Conservation (phyloP, 2,888 invertebrate species). For the Aproaerema taeniolella region DNA sequence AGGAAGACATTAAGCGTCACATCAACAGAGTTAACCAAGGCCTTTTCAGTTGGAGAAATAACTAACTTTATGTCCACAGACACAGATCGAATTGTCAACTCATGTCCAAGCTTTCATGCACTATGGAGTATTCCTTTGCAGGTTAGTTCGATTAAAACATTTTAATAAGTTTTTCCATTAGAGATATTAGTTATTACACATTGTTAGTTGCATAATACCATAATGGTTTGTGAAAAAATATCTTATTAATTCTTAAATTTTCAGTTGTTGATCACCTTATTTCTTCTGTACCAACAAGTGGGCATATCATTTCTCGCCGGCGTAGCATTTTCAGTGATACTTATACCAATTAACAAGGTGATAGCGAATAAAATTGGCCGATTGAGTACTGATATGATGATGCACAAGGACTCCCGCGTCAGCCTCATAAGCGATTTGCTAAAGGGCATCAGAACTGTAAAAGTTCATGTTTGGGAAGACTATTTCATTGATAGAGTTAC, state of each 20-base stretch:
- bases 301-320: constrained; percentile 95
- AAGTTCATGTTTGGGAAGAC: constrained; percentile 95
- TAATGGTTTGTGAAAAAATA: neutral
- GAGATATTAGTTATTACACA: too few relatives aligned
- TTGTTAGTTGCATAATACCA: too few relatives aligned
- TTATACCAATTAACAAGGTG: constrained; percentile 95
- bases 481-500: constrained; percentile 85
- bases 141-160: constrained; percentile 57
- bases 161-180: too few relatives aligned
- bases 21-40: constrained; percentile 61
- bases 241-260: constrained; percentile 23
- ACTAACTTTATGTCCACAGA: constrained; percentile 98
- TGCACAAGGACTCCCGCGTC: constrained; percentile 92
- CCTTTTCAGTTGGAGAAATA: constrained; percentile 87
- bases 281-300: constrained; percentile 91
- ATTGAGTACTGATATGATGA: constrained; percentile 92
- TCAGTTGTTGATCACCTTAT: constrained; percentile 87
- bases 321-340: constrained; percentile 87
- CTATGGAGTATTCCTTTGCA: constrained; percentile 98
- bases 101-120: constrained; percentile 96
- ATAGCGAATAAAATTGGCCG: constrained; percentile 93
- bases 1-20: constrained; percentile 73
- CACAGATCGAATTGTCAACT: constrained; percentile 95
- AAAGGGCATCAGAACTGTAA: constrained; percentile 92
- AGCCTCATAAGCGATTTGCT: constrained; percentile 92